Conservation (phyloP, 2,888 invertebrate genomes). For the Entomobrya multifasciata region DNA sequence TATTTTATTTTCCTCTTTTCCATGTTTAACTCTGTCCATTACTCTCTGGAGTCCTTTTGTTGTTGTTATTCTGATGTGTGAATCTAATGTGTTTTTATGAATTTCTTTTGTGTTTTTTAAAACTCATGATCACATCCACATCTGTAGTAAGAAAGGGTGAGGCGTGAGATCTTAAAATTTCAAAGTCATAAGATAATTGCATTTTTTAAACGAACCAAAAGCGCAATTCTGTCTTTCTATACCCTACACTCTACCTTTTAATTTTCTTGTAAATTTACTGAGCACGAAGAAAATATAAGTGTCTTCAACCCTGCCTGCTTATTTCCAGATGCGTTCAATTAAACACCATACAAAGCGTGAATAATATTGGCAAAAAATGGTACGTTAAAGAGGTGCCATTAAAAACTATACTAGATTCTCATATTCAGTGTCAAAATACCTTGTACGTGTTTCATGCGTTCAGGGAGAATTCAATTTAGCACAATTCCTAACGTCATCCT, state of each 20-base stretch:
- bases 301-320: slow-evolving; percentile 23
- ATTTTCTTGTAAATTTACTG: not conserved
- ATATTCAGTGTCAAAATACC: not conserved
- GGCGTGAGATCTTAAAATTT: slow-evolving; percentile 67
- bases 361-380: slow-evolving; percentile 48
- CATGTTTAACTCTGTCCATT: not conserved
- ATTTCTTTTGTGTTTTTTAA: slow-evolving; percentile 60
- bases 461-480: slow-evolving; percentile 21
- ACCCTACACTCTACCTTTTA: not conserved
- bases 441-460: not conserved
- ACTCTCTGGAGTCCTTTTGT: slow-evolving; percentile 45
- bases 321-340: slow-evolving; percentile 68
- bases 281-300: not conserved
- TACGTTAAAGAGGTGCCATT: not conserved
- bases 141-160: slow-evolving; percentile 52
- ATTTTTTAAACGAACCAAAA: slow-evolving; percentile 23
- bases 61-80: slow-evolving; percentile 20
- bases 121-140: slow-evolving; percentile 56
- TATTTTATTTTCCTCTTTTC: slow-evolving; percentile 28
- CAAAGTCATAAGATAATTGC: slow-evolving; percentile 65
- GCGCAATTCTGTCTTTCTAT: slow-evolving; percentile 7
- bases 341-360: slow-evolving; percentile 56
- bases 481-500: not conserved
- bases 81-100: slow-evolving; percentile 62
- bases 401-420: too few species aligned